phyloP scores from a whole-genome alignment of 2,888 invertebrate genomes.

The Aleiodes leptofemur region DNA sequence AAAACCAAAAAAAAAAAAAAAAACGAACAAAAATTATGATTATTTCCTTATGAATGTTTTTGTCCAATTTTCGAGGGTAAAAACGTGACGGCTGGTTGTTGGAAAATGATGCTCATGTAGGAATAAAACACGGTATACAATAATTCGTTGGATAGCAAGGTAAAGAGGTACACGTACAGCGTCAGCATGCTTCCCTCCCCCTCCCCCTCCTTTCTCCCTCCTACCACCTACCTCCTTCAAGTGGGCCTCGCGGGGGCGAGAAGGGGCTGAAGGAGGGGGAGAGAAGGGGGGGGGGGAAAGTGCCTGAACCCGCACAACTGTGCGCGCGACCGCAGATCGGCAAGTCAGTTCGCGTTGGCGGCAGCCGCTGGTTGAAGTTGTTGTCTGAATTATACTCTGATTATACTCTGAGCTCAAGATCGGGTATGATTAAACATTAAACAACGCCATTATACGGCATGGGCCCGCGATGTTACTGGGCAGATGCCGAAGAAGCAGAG shows the following conservation, averaged over 20 bases:
- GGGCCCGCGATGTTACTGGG: conserved; percentile 4
- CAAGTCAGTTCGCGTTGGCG: conserved; percentile 51
- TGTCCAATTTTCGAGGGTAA: conserved; percentile 33
- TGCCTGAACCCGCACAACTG: conserved; percentile 51
- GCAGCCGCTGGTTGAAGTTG: conserved; percentile 67
- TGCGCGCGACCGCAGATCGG: conserved; percentile 63
- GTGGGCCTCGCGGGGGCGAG: not conserved
- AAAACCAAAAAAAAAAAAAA: no score
- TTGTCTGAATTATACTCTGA: conserved; percentile 74
- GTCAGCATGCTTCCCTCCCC: conserved; percentile 49
- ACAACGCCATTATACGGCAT: conserved; percentile 71
- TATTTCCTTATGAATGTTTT: conserved; percentile 25
- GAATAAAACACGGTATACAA: conserved; percentile 28
- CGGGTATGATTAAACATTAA: conserved; percentile 75
- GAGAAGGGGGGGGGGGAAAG: not conserved
- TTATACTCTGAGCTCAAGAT: conserved; percentile 69
- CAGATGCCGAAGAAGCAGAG: conserved; percentile 53
- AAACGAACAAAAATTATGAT: no score
- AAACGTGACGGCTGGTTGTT: conserved; percentile 20
- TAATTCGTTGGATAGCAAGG: conserved; percentile 42
- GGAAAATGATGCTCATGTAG: conserved; percentile 36
- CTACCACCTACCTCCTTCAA: not conserved
- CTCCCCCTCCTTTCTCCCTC: not conserved
- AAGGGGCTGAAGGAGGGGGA: not conserved
- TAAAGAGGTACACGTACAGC: conserved; percentile 68